Percentiles rank a stretch among this genome's conserved stretches.
Evolutionary conservation across 1,140 invertebrate genomes (phyloP).

Genomic region (Diprion similis): DNA sequence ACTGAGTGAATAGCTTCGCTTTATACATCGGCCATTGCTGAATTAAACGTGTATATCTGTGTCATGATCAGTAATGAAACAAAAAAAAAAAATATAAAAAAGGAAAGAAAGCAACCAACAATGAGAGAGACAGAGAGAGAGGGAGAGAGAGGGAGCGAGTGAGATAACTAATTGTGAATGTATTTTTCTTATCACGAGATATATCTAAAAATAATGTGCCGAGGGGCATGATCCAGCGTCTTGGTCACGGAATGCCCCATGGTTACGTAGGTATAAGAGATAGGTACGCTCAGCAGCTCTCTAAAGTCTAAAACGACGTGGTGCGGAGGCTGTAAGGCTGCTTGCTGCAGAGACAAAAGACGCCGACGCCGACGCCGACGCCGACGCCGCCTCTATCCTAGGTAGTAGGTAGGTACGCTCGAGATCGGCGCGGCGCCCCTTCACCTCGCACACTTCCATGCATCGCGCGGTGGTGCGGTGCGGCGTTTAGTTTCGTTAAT

Average conservation of each 20-base stretch:
- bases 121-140: conserved; percentile 21
- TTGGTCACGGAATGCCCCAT: conserved; percentile 39
- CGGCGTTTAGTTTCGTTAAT: conserved; percentile 48
- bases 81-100: conserved; percentile 12
- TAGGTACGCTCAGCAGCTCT: no score
- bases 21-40: no score
- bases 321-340: no score
- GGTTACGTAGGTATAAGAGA: conserved; percentile 10
- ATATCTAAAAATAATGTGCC: no score
- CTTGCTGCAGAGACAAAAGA: conserved; percentile 19
- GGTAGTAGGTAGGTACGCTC: no score
- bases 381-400: not conserved
- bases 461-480: conserved; percentile 22
- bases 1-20: no score
- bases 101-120: conserved; percentile 22
- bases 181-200: no score
- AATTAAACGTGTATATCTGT: no score
- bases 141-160: conserved; percentile 14
- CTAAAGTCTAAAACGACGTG: no score
- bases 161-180: no score
- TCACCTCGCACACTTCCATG: not conserved
- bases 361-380: conserved; percentile 13
- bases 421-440: not conserved
- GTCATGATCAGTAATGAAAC: not conserved
- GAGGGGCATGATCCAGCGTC: not conserved